These are phyloP conservation scores for Bimastos eiseni DNA, from an alignment of 2,888 invertebrate genomes.

Conservation along the genomic window DNA sequence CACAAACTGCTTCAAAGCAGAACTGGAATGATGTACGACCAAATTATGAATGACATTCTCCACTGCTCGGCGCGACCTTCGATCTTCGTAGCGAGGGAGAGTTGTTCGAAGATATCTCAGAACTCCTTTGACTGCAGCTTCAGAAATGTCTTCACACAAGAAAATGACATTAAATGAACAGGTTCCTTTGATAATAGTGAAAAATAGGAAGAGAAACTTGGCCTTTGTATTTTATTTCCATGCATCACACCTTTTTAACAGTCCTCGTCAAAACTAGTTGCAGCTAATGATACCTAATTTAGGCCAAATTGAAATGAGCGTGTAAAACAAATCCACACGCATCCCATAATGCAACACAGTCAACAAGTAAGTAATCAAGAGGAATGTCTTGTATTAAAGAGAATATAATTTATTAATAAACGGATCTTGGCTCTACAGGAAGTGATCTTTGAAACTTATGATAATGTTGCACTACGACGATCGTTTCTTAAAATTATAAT, in stretches of 20 bases:
- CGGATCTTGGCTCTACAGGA: too few relatives aligned
- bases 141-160: slow-evolving; percentile 72
- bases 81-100: slow-evolving; percentile 79
- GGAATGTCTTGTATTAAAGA: too few relatives aligned
- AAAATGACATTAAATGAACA: not conserved
- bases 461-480: too few relatives aligned
- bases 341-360: too few relatives aligned
- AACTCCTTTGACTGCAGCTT: slow-evolving; percentile 76
- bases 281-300: not conserved
- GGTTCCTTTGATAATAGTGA: not conserved
- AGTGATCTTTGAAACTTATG: too few relatives aligned
- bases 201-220: not conserved
- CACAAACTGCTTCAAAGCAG: slow-evolving; percentile 73
- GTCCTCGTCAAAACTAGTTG: not conserved
- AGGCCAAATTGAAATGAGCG: not conserved
- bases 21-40: slow-evolving; percentile 71
- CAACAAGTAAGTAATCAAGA: too few relatives aligned
- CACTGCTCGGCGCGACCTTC: slow-evolving; percentile 76
- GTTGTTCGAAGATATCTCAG: slow-evolving; percentile 78
- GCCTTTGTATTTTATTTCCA: not conserved
- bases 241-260: not conserved
- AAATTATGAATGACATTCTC: slow-evolving; percentile 73
- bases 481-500: too few relatives aligned
- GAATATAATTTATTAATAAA: too few relatives aligned
- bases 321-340: not conserved